Evolutionary conservation across 2,113 vertebrate species (phyloP), one percentile per base, ranked within the genome.

Genomic region (Mola mola): DNA sequence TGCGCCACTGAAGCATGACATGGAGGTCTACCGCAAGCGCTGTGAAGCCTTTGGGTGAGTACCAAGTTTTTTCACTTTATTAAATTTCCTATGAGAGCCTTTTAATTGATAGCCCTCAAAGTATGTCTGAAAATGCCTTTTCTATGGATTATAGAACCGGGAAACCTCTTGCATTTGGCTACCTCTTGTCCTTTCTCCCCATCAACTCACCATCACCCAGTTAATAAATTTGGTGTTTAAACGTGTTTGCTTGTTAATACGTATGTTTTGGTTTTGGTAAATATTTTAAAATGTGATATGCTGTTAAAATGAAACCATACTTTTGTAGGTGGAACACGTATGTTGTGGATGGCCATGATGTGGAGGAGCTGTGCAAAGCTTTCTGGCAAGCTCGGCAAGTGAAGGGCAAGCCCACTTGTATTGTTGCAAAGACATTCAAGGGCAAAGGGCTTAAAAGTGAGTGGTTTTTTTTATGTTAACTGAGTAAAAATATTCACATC

Each of bases 1-100:
- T 2, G 86, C 94, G 0, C 93, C 94, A 3, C 72, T 94, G 17
- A 58, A 91, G 66, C 90, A 94, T 8, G 79, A 93, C 71, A 85
- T 85, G 47, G 86, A 93, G 0, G 1, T 55, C 15, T 94, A 91
- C 83, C 91, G 81, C 70, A 94, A 92, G 47, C 94, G 93, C 65
- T 95, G 91, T 2, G 92, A 96, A 84, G 92, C 92, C n/a, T 96
- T 97, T 4, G 95, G 95, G 95, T 96, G 75, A 72, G 90, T 80
- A 3, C 15, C 1, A 49, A 28, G 8, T 1, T 7, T 47, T 8
- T 34, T 17, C 12, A 8, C 5, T 5, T 8, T 16, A 3, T 57
- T 11, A 36, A n/a, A 19, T 10, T 22, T 28, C 6, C 13, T 2
- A 12, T 16, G 1, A 19, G 9, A 10, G 6, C 38, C 6, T 41